A percentile compares a stretch with the other conserved stretches of the same genome.
Conservation (phyloP, 2,888 invertebrate genomes). For the Scaptomyza flava region DNA sequence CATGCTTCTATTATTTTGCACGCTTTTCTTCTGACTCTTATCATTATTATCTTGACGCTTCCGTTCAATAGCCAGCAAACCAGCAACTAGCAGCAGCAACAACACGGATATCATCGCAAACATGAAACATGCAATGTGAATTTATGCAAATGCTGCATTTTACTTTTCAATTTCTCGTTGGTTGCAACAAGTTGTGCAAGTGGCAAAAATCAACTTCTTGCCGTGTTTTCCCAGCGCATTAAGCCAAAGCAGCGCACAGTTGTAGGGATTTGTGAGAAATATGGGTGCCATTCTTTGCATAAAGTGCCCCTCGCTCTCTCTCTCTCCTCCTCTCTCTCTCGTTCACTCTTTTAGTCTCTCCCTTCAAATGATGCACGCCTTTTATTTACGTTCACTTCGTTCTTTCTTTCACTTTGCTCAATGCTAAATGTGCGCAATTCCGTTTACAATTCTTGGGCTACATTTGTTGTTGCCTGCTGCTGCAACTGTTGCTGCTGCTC, state of each 20-base stretch:
- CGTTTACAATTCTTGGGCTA: constrained; percentile 51
- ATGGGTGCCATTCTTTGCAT: constrained; percentile 70
- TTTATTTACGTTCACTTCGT: constrained; percentile 71
- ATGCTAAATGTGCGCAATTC: constrained; percentile 62
- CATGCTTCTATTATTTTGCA: constrained; percentile 53
- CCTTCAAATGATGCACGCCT: constrained; percentile 6
- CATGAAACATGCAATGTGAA: constrained; percentile 27
- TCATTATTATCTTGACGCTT: constrained; percentile 61
- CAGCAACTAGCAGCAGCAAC: not conserved
- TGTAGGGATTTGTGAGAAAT: constrained; percentile 65
- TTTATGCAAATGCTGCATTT: constrained; percentile 79
- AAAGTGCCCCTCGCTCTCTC: constrained; percentile 42
- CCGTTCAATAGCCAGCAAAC: constrained; percentile 60
- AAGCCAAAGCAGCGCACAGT: constrained; percentile 52
- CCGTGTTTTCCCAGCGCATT: constrained; percentile 67
- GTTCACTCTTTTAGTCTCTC: not conserved
- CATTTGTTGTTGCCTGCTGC: constrained; percentile 24
- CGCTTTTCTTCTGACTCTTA: constrained; percentile 30
- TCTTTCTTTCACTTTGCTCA: constrained; percentile 54
- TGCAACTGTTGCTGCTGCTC: constrained; percentile 5
- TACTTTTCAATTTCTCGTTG: constrained; percentile 70
- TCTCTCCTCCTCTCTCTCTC: not conserved
- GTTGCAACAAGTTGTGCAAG: constrained; percentile 59
- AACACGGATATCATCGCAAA: not conserved
- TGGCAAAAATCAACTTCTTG: constrained; percentile 58